Conservation (phyloP, 2,888 invertebrate genomes). For the Anthophora plumipes region DNA sequence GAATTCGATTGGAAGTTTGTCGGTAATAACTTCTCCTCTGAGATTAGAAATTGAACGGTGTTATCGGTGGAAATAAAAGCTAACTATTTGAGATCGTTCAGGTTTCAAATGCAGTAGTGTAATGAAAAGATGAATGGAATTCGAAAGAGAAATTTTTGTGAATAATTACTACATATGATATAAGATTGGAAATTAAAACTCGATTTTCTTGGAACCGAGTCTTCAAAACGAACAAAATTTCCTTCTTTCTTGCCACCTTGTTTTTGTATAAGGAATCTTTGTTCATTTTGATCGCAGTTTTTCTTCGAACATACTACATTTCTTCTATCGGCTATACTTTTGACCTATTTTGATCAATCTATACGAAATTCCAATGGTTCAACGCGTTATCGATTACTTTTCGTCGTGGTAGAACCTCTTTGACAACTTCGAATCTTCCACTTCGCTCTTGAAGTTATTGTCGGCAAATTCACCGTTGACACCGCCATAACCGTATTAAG, state of each 20-base stretch:
- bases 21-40: slow-evolving; percentile 26
- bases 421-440: slow-evolving; percentile 16
- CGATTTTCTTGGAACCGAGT: too few relatives aligned
- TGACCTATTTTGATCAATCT: background rate
- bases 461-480: slow-evolving; percentile 29
- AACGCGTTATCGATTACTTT: slow-evolving; percentile 4
- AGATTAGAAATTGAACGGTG: slow-evolving; percentile 21
- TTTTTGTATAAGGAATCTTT: too few relatives aligned
- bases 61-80: slow-evolving; percentile 22
- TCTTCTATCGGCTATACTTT: background rate
- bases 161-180: too few relatives aligned
- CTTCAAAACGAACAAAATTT: too few relatives aligned
- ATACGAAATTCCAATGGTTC: background rate
- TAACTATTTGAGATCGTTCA: background rate
- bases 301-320: too few relatives aligned
- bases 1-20: slow-evolving; percentile 30
- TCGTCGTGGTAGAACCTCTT: background rate
- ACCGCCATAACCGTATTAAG: slow-evolving; percentile 40
- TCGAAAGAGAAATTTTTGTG: background rate
- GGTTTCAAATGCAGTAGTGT: background rate
- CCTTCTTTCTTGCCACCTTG: too few relatives aligned
- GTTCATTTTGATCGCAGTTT: too few relatives aligned
- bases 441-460: slow-evolving; percentile 17
- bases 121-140: background rate
- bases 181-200: too few relatives aligned